Evolutionary conservation across 2,888 invertebrate genomes (phyloP), one percentile per base, ranked within the genome.

Genomic region (Junonia oenone): DNA sequence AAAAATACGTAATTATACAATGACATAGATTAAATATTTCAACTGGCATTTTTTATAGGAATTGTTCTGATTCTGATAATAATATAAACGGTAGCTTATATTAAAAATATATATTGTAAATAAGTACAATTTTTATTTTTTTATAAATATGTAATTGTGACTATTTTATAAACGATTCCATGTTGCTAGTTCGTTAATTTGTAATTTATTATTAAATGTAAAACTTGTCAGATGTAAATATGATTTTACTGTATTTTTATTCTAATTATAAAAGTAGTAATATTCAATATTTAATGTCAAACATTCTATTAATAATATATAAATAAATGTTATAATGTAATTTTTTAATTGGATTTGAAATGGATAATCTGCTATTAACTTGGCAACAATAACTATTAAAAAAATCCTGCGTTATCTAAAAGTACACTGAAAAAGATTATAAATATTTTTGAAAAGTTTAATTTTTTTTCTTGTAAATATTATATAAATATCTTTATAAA

Each of bases 81-180:
- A n/a, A 49, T 49, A 49, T 38, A 38, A 17, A 43, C 6, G 0
- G 13, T 43, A 43, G 8, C 5, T 26, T 43, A 43, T 43, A 43
- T 13, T 6, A 11, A 26, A 13, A 38, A 43, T 26, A 2, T 13
- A 40, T 48, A 53, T 26, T 48, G 31, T 40, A 40, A 22, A 15
- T 40, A 53, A 47, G 53, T 53, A 53, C 40, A 52, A 45, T 35
- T 33, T 33, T 33, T 33, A n/a, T n/a, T 33, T 40, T 52, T 47
- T 40, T 53, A 47, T 53, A 53, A 46, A 40, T 53, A 53, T 47
- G 38, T 53, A 40, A 53, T 47, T 47, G 31, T 29, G 27, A 37
- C 26, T 37, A 40, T 31, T 40, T 15, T 54, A 22, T 40, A 48
- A 33, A 31, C 9, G 22, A 54, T 33, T 48, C 47, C 31, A 53